Evolutionary conservation across 2,888 invertebrate genomes (phyloP), one percentile per base, ranked within the genome.

Genomic region (Pterostichus madidus): DNA sequence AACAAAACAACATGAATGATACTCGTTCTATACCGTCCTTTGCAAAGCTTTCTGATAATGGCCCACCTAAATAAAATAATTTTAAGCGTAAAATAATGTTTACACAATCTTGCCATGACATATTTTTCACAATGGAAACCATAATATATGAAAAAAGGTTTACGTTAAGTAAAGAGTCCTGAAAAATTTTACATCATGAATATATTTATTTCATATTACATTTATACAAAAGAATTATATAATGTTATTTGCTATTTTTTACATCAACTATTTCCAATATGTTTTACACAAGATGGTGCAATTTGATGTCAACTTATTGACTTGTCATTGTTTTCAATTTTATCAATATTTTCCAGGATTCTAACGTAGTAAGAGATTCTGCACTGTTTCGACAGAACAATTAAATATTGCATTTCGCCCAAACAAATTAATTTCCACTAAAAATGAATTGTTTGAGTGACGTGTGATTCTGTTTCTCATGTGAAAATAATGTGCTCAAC

Each of bases 11-110:
- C 64, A 32, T 79, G 87, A 87, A 87, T 86, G 86, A 88, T 88
- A 87, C 88, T 88, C 86, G 87, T 88, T 89, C 88, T 87, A 88
- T 85, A 89, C 89, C 89, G 89, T 89, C 89, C 90, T 86, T 68
- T 24, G 49, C 56, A 75, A 75, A 79, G 81, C 75, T 75, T 17
- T 75, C 75, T 81, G 81, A 75, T 81, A 81, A 76, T 83, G 76
- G 80, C 80, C 46, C 11, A 80, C 61, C 59, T 64, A 64, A 77
- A 80, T 49, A 76, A 75, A 83, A 68, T 80, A 77, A 73, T 81
- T 80, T 64, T 81, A 84, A 81, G 80, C 32, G 59, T 81, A 75
- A 81, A 64, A 53, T 77, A 81, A 81, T 83, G 46, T 78, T 82
- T 80, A 83, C 83, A 85, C 84, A 84, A 85, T 87, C 88, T 89